Evolutionary conservation across 2,888 invertebrate species (phyloP), one percentile per base, ranked within the genome.

Genomic region (Slavum lentiscoides): DNA sequence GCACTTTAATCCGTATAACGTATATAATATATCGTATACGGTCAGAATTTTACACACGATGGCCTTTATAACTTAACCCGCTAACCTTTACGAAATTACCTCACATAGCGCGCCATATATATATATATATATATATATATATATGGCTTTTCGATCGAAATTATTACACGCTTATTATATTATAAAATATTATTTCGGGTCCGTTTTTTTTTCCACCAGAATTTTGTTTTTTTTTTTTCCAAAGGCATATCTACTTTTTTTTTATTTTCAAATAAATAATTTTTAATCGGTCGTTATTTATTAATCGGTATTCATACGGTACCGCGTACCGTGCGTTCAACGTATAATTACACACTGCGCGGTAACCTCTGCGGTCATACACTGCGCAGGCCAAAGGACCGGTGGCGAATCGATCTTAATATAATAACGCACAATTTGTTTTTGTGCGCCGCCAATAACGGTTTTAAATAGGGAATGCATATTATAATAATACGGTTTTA

Each of bases 261-360:
- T n/a, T 37, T n/a, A n/a, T n/a, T 13, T 37, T 13, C n/a, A 5
- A n/a, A 15, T 70, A 21, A 13, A 37, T n/a, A 55, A 13, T 39
- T 23, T 73, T 73, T 23, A 73, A 73, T 61, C 13, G 43, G 61
- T 7, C 23, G 2, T 73, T 13, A 73, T 61, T 73, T 73, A 61
- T 73, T 73, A 59, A 73, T 73, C 19, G 72, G 59, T 58, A 70
- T 58, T 58, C 21, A 70, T n/a, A n/a, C n/a, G n/a, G n/a, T n/a
- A n/a, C n/a, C n/a, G n/a, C n/a, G 15, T 11, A 58, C 55, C n/a
- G 37, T 21, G 13, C 23, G 59, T 21, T 9, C 23, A 43, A 21
- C 30, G 19, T 53, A n/a, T n/a, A n/a, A n/a, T n/a, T n/a, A n/a
- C n/a, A n/a, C n/a, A n/a, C n/a, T n/a, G n/a, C n/a, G n/a, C n/a